Evolutionary conservation across 2,888 invertebrate genomes (phyloP).

Genomic region (Tetanocera ferruginea): DNA sequence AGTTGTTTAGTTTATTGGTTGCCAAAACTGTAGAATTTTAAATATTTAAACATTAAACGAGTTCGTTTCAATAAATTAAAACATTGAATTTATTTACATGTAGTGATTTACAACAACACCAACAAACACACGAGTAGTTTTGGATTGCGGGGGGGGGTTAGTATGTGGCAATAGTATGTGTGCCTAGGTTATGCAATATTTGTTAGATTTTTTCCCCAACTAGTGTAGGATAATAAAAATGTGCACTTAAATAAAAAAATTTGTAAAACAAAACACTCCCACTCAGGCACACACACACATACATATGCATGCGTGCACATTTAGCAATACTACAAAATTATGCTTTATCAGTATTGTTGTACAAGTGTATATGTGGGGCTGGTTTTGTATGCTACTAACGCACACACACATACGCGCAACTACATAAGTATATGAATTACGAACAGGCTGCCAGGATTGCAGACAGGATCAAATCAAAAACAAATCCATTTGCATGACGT

Average conservation of each 20-base stretch:
- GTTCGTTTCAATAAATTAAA: slow-evolving; percentile 4
- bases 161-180: neutral
- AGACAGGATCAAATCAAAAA: slow-evolving; percentile 21
- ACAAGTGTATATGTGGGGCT: neutral
- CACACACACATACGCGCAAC: slow-evolving; percentile 55
- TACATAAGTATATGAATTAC: slow-evolving; percentile 68
- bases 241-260: too few species aligned
- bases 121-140: neutral
- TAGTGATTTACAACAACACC: neutral
- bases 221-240: too few species aligned
- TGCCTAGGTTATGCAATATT: neutral
- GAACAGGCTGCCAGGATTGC: slow-evolving; percentile 66
- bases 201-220: too few species aligned
- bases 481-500: slow-evolving; percentile 6
- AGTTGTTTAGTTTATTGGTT: neutral
- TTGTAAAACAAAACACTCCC: slow-evolving; percentile 5
- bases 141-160: neutral
- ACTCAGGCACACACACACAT: slow-evolving; percentile 38
- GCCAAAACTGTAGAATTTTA: slow-evolving; percentile 12
- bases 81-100: neutral
- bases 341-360: neutral
- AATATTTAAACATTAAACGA: slow-evolving; percentile 18
- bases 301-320: neutral
- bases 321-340: neutral
- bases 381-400: neutral